Evolutionary conservation across 2,113 vertebrate genomes (phyloP).

Genomic region (Cricetomys ansorgei): DNA sequence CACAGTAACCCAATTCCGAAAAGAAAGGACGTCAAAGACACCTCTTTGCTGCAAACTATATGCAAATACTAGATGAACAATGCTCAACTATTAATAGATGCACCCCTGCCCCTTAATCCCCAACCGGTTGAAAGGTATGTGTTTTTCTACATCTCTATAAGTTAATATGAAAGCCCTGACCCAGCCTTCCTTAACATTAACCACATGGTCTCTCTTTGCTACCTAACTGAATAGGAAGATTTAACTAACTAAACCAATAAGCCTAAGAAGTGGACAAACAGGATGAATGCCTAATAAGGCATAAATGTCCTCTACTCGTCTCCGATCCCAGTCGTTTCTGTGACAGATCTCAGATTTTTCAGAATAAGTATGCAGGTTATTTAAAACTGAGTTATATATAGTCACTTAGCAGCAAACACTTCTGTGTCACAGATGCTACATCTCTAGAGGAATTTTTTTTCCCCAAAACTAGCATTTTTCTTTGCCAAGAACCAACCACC

Average conservation of each 20-base stretch:
- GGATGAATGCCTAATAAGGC: conserved; percentile 43
- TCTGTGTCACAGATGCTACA: conserved; percentile 78
- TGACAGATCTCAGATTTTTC: conserved; percentile 74
- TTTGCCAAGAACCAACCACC: conserved; percentile 51
- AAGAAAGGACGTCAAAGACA: conserved; percentile 42
- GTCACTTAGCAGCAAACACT: conserved; percentile 80
- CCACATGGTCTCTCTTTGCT: conserved; percentile 47
- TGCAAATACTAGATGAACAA: conserved; percentile 11
- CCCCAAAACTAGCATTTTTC: conserved; percentile 71
- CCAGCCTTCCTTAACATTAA: conserved; percentile 17
- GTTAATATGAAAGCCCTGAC: conserved; percentile 18
- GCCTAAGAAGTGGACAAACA: conserved; percentile 46
- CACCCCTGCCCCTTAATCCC: not conserved
- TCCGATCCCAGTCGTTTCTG: conserved; percentile 63
- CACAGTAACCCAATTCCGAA: conserved; percentile 41
- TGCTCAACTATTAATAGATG: not conserved
- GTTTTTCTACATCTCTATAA: conserved; percentile 19
- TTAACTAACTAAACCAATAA: conserved; percentile 62
- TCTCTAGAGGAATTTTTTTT: conserved; percentile 54
- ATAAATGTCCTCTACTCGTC: conserved; percentile 64
- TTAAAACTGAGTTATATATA: conserved; percentile 84
- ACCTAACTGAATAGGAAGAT: conserved; percentile 56
- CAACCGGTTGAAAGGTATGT: conserved; percentile 41
- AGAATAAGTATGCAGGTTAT: conserved; percentile 79
- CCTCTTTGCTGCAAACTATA: conserved; percentile 19